Percentiles rank a stretch among this genome's conserved stretches.
Evolutionary conservation across 1,140 invertebrate species (phyloP).

Genomic region (Pinna nobilis): DNA sequence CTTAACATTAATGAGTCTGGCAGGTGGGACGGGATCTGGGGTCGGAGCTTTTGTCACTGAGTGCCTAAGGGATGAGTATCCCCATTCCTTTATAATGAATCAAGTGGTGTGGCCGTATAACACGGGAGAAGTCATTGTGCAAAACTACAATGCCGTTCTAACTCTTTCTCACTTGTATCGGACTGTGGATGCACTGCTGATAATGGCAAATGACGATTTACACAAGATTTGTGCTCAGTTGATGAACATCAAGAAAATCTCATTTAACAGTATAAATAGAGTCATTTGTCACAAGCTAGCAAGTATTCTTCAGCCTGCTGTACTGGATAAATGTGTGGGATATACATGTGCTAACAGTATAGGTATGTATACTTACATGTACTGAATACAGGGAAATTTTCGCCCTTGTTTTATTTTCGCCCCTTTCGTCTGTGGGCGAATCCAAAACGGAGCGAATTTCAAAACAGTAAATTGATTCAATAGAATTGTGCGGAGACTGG

Average conservation of each 20-base stretch:
- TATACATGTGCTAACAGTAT: constrained; percentile 44
- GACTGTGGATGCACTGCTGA: constrained; percentile 71
- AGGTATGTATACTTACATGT: constrained; percentile 35
- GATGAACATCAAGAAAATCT: constrained; percentile 71
- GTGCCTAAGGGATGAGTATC: constrained; percentile 77
- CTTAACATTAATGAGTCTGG: constrained; percentile 78
- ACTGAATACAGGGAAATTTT: no score
- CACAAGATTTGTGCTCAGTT: constrained; percentile 72
- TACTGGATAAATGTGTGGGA: constrained; percentile 38
- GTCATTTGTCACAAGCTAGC: constrained; percentile 72
- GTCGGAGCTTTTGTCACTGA: constrained; percentile 79
- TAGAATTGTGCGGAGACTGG: no score
- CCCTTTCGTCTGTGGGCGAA: no score
- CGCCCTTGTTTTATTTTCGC: no score
- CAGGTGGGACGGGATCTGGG: constrained; percentile 83
- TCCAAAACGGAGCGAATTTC: no score
- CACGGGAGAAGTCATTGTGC: constrained; percentile 75
- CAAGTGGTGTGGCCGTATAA: constrained; percentile 75
- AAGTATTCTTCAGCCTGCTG: constrained; percentile 68
- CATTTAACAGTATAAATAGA: constrained; percentile 73
- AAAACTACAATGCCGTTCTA: constrained; percentile 76
- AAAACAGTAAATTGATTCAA: no score
- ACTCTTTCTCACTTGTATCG: constrained; percentile 73
- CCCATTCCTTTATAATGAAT: constrained; percentile 77
- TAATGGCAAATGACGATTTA: constrained; percentile 75